Conservation (phyloP, 2,888 invertebrate species). For the Apodemia zela region DNA sequence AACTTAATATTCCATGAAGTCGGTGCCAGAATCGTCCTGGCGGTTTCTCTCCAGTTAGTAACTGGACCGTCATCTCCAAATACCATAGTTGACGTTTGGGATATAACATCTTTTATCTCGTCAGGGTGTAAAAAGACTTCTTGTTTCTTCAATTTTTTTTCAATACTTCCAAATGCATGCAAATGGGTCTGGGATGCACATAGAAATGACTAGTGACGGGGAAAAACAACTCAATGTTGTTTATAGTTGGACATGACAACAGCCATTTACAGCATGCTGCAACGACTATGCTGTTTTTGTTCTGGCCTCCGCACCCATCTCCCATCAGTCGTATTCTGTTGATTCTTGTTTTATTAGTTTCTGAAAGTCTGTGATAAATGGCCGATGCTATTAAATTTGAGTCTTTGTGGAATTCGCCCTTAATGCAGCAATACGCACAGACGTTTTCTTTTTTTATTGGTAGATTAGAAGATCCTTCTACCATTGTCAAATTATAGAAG, state of each 20-base stretch:
- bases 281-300: no score
- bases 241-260: not conserved
- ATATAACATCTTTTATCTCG: not conserved
- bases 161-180: not conserved
- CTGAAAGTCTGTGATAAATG: not conserved
- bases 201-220: not conserved
- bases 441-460: not conserved
- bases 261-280: no score
- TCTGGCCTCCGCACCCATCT: no score
- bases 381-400: not conserved
- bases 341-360: not conserved
- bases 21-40: not conserved
- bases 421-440: not conserved
- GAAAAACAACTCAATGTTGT: not conserved
- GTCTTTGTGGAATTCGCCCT: not conserved
- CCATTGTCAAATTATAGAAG: conserved; percentile 19
- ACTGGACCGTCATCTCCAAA: not conserved
- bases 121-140: not conserved
- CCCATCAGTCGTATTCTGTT: not conserved
- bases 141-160: not conserved
- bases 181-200: no score
- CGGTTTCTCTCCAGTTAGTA: not conserved
- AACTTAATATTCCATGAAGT: not conserved
- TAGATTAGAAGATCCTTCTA: conserved; percentile 16
- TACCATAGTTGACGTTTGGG: not conserved